Base-by-base conservation (phyloP, 2,113 vertebrate genomes). In the Anolis sagrei region DNA sequence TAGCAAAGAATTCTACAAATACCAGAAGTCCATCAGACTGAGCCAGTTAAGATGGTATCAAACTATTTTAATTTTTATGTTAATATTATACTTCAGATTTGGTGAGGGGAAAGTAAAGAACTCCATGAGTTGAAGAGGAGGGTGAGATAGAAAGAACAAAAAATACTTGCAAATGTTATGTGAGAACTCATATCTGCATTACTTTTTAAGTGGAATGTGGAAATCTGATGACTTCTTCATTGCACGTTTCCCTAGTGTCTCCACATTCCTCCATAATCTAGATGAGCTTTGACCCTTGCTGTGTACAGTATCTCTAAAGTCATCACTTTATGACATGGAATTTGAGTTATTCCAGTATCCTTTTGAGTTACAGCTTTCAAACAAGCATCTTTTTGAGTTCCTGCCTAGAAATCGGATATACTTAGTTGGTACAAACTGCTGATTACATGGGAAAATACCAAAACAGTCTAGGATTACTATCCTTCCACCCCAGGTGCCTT, bases 381-480 rank as follows among this genome's bases (percentile, higher is more conserved):
- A 93, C 89, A 90, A 91, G 91, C 91, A 70, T 79, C 83, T 74
- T 81, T 94, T 93, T 94, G 82, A 93, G 86, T 70, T 81, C 62
- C 2, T 80, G 78, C 90, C 85, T 70, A 90, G 91, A 92, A 94
- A 94, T 89, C 81, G 0, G 32, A 92, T 76, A 90, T 72, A 25
- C 82, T 90, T 87, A 82, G 86, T 91, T 87, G 1, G 54, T 90
- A 91, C 81, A 84, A 90, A 5, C 61, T 87, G 88, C 90, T 90
- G 87, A 83, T 92, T 83, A 83, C 79, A 61, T 81, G 70, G 76
- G 86, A 79, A 72, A 80, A 90, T 90, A 51, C 11, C 16, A 51
- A 19, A 76, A 9, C n/a, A 76, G 48, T 10, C 16, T 51, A 44
- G 39, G 39, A 44, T 44, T 44, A 44, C 5, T 29, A 76, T 76